These are phyloP conservation scores for Leptinotarsa tumamoca DNA, from an alignment of 2,888 invertebrate genomes.

Conservation along the genomic window DNA sequence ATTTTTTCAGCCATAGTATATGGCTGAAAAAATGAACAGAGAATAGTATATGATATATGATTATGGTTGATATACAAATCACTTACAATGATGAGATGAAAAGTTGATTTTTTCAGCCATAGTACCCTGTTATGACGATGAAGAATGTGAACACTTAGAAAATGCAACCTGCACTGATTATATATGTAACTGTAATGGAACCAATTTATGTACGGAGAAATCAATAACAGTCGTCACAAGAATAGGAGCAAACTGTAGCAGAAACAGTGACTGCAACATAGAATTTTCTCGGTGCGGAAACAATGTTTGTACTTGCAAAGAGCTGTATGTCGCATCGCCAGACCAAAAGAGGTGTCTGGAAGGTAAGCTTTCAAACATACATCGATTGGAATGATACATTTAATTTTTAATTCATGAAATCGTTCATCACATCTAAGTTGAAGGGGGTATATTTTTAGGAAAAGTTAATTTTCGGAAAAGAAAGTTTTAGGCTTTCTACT, in stretches of 20 bases:
- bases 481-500: too few species aligned
- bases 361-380: slow-evolving; percentile 47
- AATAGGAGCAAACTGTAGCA: slow-evolving; percentile 55
- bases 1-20: slow-evolving; percentile 24
- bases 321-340: slow-evolving; percentile 47
- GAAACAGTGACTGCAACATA: slow-evolving; percentile 53
- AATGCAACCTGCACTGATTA: slow-evolving; percentile 45
- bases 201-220: slow-evolving; percentile 41
- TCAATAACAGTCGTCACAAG: slow-evolving; percentile 46
- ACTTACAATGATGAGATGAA: too few species aligned
- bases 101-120: slow-evolving; percentile 23
- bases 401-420: too few species aligned
- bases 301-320: slow-evolving; percentile 51
- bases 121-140: slow-evolving; percentile 46
- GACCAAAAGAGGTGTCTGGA: slow-evolving; percentile 55
- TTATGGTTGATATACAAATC: too few species aligned
- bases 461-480: too few species aligned
- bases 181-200: slow-evolving; percentile 50
- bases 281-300: slow-evolving; percentile 51
- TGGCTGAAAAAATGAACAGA: too few species aligned
- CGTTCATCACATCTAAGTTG: too few species aligned
- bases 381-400: too few species aligned
- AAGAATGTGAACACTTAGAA: slow-evolving; percentile 46
- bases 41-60: too few species aligned
- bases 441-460: too few species aligned